These are phyloP conservation scores for Trachymyrmex cornetzi DNA, from an alignment of 1,140 invertebrate species.

Conservation along the genomic window DNA sequence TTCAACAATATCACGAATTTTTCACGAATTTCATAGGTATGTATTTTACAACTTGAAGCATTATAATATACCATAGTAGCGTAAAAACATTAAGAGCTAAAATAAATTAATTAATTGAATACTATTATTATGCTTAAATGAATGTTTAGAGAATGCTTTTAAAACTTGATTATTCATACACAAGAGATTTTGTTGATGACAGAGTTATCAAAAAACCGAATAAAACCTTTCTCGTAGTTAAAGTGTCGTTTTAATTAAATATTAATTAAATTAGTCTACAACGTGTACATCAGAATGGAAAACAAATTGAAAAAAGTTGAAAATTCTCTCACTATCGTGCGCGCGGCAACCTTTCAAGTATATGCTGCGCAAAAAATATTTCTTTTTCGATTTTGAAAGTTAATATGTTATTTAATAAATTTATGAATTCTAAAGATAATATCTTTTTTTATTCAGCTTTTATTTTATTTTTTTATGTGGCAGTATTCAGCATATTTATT, in stretches of 20 bases:
- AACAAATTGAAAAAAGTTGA: too few species aligned
- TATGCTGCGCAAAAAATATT: too few species aligned
- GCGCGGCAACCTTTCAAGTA: too few species aligned
- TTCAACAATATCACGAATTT: background rate
- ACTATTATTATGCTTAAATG: background rate
- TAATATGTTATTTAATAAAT: background rate
- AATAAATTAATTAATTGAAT: background rate
- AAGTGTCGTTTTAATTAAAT: background rate
- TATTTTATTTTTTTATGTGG: background rate
- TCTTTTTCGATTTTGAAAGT: background rate
- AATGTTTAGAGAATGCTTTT: background rate
- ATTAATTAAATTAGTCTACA: background rate
- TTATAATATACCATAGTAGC: background rate
- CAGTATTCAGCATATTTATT: too few species aligned
- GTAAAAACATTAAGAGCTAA: background rate
- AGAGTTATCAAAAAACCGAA: background rate
- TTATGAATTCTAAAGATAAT: background rate
- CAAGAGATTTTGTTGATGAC: background rate
- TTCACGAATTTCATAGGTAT: background rate
- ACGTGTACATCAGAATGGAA: too few species aligned
- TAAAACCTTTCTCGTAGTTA: background rate
- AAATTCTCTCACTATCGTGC: background rate
- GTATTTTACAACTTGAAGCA: background rate
- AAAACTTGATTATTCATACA: background rate
- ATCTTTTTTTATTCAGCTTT: background rate